Base-by-base conservation (phyloP, 2,888 invertebrate genomes). In the Dasypolia templi region DNA sequence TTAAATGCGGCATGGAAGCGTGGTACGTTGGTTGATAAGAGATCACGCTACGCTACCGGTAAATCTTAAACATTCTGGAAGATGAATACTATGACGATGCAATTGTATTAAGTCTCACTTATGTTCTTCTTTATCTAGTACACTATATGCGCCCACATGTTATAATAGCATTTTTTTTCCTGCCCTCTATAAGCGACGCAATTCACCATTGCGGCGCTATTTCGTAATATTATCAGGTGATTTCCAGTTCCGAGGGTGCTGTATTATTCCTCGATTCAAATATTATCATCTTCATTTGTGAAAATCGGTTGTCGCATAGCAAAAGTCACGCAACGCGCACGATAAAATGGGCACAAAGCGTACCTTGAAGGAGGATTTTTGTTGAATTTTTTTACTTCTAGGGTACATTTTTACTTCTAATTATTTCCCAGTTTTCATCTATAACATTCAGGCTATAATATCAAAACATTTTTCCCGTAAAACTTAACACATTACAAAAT, bases 1-100 rank as follows among this genome's bases (percentile, higher is more conserved):
- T 75, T 77, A 78, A 78, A 81, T 72, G 63, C 67, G 69, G 77
- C 51, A 59, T 79, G 85, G 69, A 87, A 88, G 88, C 87, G 64
- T 88, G 88, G 83, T 85, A 62, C 53, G 68, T 68, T 66, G 49
- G 49, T 42, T 73, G 79, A 73, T 83, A 85, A 72, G 84, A 51
- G 56, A 82, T 82, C 85, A 86, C 79, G 77, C n/a, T n/a, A n/a
- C n/a, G n/a, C 85, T 72, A 75, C 86, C 87, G 86, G 78, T 76
- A 29, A 72, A 75, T 66, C 49, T 58, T 26, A 67, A 67, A 58
- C 58, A 53, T 77, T 87, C 29, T 73, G 51, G 39, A 77, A 75
- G 35, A 32, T 70, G 6, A 53, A 39, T 68, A 19, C 11, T 26
- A 22, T 29, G 1, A 59, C 29, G 29, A 44, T 59, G 2, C 44